Evolutionary conservation across 1,140 invertebrate genomes (phyloP).

Genomic region (Heliconius nattereri): DNA sequence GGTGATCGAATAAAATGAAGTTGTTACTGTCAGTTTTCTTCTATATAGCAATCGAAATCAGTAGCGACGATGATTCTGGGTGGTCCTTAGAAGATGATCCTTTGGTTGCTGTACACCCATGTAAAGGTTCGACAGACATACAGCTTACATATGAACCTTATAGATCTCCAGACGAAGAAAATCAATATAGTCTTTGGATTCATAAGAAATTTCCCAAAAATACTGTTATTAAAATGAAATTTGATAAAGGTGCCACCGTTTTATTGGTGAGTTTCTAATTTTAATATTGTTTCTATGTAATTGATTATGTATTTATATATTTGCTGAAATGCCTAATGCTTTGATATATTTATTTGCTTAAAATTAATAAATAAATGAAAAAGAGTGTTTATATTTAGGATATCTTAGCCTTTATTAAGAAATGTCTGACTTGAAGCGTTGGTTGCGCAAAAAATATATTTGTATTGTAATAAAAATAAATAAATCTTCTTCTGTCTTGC

Average conservation of each 20-base stretch:
- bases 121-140: conserved; percentile 46
- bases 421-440: too few relatives aligned
- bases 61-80: background rate
- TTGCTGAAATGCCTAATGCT: too few relatives aligned
- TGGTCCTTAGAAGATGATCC: conserved; percentile 41
- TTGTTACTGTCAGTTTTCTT: background rate
- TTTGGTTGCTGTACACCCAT: conserved; percentile 44
- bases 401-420: too few relatives aligned
- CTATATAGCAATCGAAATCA: background rate
- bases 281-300: background rate
- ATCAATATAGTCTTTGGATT: conserved; percentile 40
- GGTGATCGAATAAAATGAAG: background rate
- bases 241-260: conserved; percentile 40
- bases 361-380: too few relatives aligned
- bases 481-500: too few relatives aligned
- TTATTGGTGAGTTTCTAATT: background rate
- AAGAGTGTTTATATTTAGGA: too few relatives aligned
- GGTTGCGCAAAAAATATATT: too few relatives aligned
- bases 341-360: too few relatives aligned
- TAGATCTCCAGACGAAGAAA: conserved; percentile 50
- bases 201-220: conserved; percentile 33
- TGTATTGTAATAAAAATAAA: too few relatives aligned
- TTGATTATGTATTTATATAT: background rate
- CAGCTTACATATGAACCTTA: conserved; percentile 43
- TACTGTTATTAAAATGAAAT: conserved; percentile 40